phyloP scores from a whole-genome alignment of 2,797 vertebrate species.

The Enteromius paludinosus region DNA sequence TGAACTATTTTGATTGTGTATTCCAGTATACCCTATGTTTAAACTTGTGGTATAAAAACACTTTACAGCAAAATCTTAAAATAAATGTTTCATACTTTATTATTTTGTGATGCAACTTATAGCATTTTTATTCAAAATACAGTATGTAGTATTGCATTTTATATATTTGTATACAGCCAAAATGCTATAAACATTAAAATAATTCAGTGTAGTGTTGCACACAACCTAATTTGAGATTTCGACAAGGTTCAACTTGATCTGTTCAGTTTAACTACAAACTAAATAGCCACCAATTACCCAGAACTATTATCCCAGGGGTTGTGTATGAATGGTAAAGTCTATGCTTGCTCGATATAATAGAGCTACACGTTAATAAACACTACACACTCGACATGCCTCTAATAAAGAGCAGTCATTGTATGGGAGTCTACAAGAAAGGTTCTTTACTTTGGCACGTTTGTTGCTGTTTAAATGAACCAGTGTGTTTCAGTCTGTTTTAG shows the following conservation, averaged over 20 bases:
- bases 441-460: constrained; percentile 5
- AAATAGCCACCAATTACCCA: not conserved
- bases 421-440: not conserved
- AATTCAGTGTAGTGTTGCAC: not conserved
- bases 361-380: not conserved
- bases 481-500: constrained; percentile 5
- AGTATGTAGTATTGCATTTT: not conserved
- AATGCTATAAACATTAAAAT: not conserved
- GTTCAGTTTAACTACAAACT: constrained; percentile 13
- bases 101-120: not conserved
- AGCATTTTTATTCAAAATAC: not conserved
- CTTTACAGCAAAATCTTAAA: not conserved
- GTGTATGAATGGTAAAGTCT: not conserved
- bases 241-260: not conserved
- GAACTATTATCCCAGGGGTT: not conserved
- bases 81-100: not conserved
- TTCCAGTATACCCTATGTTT: not conserved
- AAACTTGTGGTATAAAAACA: not conserved
- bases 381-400: not conserved
- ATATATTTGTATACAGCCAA: not conserved
- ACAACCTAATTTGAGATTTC: not conserved
- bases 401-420: constrained; percentile 6
- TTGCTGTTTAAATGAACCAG: constrained; percentile 13
- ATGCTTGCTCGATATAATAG: not conserved
- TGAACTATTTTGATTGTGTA: not conserved